A percentile compares a stretch with the other conserved stretches of the same genome.
phyloP scores from a whole-genome alignment of 2,888 invertebrate genomes.

The Neria commutata region DNA sequence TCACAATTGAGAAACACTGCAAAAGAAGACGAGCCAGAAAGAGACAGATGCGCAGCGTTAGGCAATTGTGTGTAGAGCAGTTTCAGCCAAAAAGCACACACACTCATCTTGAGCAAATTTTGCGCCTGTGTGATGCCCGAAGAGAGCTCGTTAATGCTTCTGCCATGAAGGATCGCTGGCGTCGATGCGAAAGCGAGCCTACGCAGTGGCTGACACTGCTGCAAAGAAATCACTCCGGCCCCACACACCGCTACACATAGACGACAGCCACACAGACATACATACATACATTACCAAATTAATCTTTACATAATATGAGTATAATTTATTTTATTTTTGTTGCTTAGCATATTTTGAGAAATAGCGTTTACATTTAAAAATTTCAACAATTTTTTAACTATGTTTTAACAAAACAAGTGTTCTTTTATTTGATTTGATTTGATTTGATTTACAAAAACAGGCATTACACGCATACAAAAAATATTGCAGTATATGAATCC shows the following conservation, averaged over 20 bases:
- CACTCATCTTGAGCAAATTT: too few species aligned
- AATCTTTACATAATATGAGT: conserved; percentile 9
- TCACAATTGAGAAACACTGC: too few species aligned
- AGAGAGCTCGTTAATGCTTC: conserved; percentile 47
- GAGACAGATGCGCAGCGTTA: too few species aligned
- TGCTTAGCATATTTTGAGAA: not conserved
- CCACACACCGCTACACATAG: too few species aligned
- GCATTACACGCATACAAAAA: not conserved
- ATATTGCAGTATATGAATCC: conserved; percentile 17
- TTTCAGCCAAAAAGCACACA: too few species aligned
- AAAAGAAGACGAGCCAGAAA: too few species aligned
- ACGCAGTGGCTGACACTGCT: too few species aligned
- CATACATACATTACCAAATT: conserved; percentile 14
- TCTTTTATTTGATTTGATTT: not conserved
- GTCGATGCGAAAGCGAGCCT: too few species aligned
- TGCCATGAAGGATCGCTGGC: conserved; percentile 18
- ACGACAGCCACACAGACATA: conserved; percentile 8
- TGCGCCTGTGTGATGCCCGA: too few species aligned
- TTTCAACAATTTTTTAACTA: not conserved
- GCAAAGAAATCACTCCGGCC: too few species aligned
- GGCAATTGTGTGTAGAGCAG: too few species aligned
- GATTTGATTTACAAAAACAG: not conserved
- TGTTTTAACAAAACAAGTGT: not conserved
- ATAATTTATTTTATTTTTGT: conserved; percentile 5
- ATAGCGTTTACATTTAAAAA: too few species aligned